phyloP scores from a whole-genome alignment of 1,140 invertebrate genomes.

The Sesamia nonagrioides region DNA sequence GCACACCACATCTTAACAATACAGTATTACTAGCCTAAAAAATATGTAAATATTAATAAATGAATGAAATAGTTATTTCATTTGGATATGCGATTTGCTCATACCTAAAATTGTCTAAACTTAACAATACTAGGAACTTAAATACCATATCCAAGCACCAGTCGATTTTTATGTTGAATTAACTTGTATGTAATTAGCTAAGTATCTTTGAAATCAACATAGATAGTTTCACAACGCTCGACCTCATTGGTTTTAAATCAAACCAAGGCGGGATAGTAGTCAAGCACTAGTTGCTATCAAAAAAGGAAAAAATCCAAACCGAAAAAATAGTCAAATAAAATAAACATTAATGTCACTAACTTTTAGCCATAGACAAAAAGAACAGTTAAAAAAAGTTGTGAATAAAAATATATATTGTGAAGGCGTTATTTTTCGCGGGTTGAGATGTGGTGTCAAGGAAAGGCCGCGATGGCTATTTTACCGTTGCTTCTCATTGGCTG shows the following conservation, averaged over 20 bases:
- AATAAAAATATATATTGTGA: constrained; percentile 3
- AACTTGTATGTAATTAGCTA: no score
- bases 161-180: no score
- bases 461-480: constrained; percentile 78
- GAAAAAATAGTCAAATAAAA: no score
- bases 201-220: no score
- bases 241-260: no score
- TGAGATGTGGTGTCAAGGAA: constrained; percentile 81
- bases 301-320: no score
- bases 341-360: no score
- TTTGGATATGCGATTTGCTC: background rate
- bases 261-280: no score
- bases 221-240: no score
- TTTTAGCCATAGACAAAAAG: background rate
- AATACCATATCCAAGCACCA: no score
- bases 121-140: background rate
- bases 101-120: no score
- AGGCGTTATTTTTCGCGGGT: constrained; percentile 76
- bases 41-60: background rate
- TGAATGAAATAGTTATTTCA: background rate
- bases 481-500: constrained; percentile 85
- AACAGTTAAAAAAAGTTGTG: background rate
- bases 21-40: background rate
- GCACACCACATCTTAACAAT: constrained; percentile 3
- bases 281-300: no score